Conservation (phyloP, 2,113 vertebrate genomes). For the Rhizomys pruinosus region DNA sequence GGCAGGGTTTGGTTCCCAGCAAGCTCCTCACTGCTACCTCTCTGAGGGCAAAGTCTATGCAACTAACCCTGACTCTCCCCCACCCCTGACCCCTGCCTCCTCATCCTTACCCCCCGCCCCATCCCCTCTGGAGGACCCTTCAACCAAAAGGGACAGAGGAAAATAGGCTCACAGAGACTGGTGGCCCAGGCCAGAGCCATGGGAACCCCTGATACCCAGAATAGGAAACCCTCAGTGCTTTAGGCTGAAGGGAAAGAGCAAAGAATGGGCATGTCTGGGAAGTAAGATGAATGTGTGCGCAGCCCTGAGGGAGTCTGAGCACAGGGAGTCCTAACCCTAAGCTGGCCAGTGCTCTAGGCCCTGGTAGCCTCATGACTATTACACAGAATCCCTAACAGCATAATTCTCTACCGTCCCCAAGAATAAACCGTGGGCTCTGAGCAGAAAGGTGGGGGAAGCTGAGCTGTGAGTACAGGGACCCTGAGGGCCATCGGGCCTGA, state of each 20-base stretch:
- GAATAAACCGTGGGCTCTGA: too few relatives aligned
- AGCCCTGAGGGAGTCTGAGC: neutral
- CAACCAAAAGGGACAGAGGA: neutral
- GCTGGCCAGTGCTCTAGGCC: neutral
- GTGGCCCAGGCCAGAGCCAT: neutral
- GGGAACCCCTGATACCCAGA: neutral
- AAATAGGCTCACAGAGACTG: neutral
- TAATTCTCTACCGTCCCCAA: neutral
- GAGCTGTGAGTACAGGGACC: neutral
- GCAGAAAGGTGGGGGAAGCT: neutral
- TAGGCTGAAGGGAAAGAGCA: neutral
- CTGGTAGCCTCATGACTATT: neutral
- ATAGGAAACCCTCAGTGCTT: too few relatives aligned
- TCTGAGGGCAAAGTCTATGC: neutral
- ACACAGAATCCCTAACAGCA: neutral
- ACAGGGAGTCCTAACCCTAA: neutral
- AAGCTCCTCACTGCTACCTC: neutral
- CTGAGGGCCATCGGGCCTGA: too few relatives aligned
- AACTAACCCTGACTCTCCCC: neutral
- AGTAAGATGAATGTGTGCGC: neutral
- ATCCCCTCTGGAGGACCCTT: too few relatives aligned
- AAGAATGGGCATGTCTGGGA: neutral
- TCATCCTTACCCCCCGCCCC: neutral
- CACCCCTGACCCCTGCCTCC: neutral
- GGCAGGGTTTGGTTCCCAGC: neutral